Percentiles rank a stretch among this genome's conserved stretches.
Conservation (phyloP, 2,113 vertebrate genomes). For the Porphyrio hochstetteri region DNA sequence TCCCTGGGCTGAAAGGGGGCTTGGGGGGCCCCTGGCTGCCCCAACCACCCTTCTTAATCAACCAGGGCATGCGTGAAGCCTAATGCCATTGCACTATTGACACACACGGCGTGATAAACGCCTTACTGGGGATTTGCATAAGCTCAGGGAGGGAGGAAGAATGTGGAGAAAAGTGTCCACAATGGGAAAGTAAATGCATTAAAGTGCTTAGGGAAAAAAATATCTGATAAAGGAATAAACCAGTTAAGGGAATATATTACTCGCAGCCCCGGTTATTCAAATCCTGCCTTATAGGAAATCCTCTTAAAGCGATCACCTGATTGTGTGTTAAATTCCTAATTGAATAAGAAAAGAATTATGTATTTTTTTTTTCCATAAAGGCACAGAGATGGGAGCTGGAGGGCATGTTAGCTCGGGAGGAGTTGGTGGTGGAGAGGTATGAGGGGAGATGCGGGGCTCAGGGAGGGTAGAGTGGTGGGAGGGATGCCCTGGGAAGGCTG, state of each 20-base stretch:
- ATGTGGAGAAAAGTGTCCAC: background rate
- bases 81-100: background rate
- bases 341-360: constrained; percentile 60
- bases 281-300: constrained; percentile 67
- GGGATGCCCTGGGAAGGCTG: background rate
- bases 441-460: background rate
- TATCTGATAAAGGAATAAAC: constrained; percentile 70
- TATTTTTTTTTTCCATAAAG: background rate
- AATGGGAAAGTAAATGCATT: constrained; percentile 65
- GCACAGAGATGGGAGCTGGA: background rate
- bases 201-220: constrained; percentile 33
- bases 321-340: constrained; percentile 60
- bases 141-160: constrained; percentile 39
- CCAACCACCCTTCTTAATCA: background rate
- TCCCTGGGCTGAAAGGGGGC: background rate
- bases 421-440: background rate
- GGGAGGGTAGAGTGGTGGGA: rapidly evolving
- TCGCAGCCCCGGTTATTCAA: constrained; percentile 36
- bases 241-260: constrained; percentile 64
- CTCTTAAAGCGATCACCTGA: constrained; percentile 68
- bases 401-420: rapidly evolving
- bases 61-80: background rate
- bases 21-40: background rate
- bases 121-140: constrained; percentile 69
- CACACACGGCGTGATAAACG: constrained; percentile 19